Evolutionary conservation across 2,888 invertebrate genomes (phyloP), one percentile per base, ranked within the genome.

Genomic region (Mellilla xanthometata): DNA sequence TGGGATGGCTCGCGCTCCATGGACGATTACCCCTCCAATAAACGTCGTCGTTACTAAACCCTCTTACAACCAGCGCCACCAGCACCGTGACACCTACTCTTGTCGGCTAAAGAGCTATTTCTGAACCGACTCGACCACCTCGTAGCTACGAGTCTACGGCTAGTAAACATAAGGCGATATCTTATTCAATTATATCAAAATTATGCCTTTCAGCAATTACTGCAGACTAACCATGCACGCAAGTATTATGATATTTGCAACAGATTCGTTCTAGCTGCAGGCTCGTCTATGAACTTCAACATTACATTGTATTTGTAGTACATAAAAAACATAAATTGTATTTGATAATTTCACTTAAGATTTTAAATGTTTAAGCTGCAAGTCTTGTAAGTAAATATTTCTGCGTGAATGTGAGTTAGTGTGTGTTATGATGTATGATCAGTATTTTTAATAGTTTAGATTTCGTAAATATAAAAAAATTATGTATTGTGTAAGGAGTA

Each of bases 21-120:
- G 76, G 93, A 93, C 58, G 93, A 93, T 85, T 93, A 85, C 78
- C 92, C 92, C n/a, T n/a, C n/a, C 68, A 91, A 91, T 83, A 93
- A 93, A 85, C 91, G 93, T 62, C 91, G 93, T 71, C 92, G 93
- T 58, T 93, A 91, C 76, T 93, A 91, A 87, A 69, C 52, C 49
- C 45, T 52, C 41, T 50, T 52, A 43, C 40, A 40, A 52, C 57
- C 38, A 13, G 39, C 42, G 23, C 23, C 39, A 31, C 13, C 36
- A 11, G 19, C 15, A 19, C 15, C 15, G n/a, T n/a, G n/a, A n/a
- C n/a, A 19, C 19, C 3, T 19, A 34, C 12, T 9, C 13, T 6
- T 35, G 3, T 6, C 24, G 5, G 9, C 24, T 11, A 4, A 11
- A 15, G 23, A 12, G 15, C n/a, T n/a, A 15, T 12, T 4, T 12